Base-by-base conservation (phyloP, 1,140 invertebrate genomes). In the Musca vetustissima region DNA sequence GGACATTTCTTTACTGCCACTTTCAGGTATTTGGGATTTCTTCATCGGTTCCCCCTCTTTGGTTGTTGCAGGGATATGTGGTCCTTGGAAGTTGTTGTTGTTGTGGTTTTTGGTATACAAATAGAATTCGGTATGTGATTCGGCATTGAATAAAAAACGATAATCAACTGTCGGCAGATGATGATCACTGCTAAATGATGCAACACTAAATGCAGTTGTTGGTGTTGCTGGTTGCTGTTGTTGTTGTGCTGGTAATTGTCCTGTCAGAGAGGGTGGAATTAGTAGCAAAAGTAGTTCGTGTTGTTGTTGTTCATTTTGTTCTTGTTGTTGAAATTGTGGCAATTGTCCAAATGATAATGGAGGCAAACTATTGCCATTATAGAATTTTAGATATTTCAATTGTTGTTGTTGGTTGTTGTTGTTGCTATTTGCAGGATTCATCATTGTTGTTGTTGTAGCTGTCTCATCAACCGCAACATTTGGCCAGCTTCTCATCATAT, bases 81-180 rank as follows among this genome's bases (percentile, higher is more conserved):
- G 36, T 43, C 11, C 61, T 4, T 25, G 28, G 8, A 28, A 19
- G 48, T 70, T 59, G 61, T 64, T 64, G 61, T 55, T 50, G 57
- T 67, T 64, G 61, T 64, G 55, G 55, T 50, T 24, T 22, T 66
- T 67, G 49, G 49, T 52, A 52, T 19, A 52, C 13, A 61, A 36
- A 32, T 78, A 78, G 57, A 80, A 80, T 25, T 76, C 76, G 64
- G 78, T 80, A 68, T 80, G 78, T 1, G 74, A 74, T 49, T 80
- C 78, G 72, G 78, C 75, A 72, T 76, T 77, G 73, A 79, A 80
- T 11, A 80, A 72, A 64, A 80, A 75, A 73, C 75, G 75, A 70
- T 80, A 80, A 72, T 80, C 72, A 72, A 77, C 74, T 70, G 77
- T 72, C 72, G 73, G 28, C 19, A 43, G 65, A 47, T 64, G 52